Evolutionary conservation across 2,888 invertebrate genomes (phyloP), one percentile per base, ranked within the genome.

Genomic region (Phytoseiulus persimilis): DNA sequence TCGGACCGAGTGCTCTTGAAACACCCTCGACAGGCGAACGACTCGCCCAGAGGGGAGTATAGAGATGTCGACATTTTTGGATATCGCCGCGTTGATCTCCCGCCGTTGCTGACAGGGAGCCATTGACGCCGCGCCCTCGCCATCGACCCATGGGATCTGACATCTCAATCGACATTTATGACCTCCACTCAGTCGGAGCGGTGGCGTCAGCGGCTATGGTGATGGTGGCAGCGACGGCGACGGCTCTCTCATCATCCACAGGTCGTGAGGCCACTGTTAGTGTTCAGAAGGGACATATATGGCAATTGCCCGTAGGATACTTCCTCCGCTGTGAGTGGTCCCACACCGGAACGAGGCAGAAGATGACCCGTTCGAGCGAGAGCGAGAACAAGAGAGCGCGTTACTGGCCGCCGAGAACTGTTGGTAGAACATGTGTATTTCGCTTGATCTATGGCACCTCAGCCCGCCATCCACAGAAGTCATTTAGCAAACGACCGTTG

Each of bases 121-220:
- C 65, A 65, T 65, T 65, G 65, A 65, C 65, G 65, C 65, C 65
- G 65, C 65, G 65, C 65, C 65, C 65, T 65, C 65, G 28, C 14
- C 65, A 65, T 65, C 65, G 65, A 28, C 65, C 65, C n/a, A 32
- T 33, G 87, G 87, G 39, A n/a, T 39, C 87, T 87, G 87, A 87
- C 87, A 87, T 87, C 87, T 87, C 87, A 87, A 87, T 87, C 87
- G 87, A 87, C 87, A 87, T 87, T 87, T 87, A 87, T 87, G 87
- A 87, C 32, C 83, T 32, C 83, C 23, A 31, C 83, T 33, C 83
- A 31, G 39, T 33, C 9, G 87, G 18, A 87, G 87, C 32, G 32
- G 32, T 87, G 87, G 32, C 33, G 33, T 18, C 45, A 39, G 5
- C 84, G 84, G 23, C 31, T 11, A 84, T 84, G 83, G 84, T 31